Evolutionary conservation across 2,797 vertebrate genomes (phyloP).

Genomic region (Melanotaenia nigrans): DNA sequence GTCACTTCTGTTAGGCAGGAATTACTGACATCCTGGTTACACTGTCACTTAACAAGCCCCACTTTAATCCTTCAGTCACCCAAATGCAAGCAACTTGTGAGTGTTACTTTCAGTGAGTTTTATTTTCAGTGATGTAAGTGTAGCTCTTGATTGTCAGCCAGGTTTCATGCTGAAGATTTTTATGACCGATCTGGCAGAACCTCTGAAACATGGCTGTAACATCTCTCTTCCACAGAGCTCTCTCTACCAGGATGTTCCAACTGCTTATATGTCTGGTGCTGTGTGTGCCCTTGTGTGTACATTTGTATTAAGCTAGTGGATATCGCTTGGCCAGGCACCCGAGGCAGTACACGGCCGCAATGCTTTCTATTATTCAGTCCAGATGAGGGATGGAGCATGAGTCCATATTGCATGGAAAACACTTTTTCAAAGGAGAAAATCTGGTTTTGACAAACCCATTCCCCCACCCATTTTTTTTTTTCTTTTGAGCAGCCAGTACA

Average conservation of each 20-base stretch:
- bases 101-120: slow-evolving; percentile 66
- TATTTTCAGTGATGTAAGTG: slow-evolving; percentile 79
- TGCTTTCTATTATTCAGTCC: slow-evolving; percentile 78
- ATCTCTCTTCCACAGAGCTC: slow-evolving; percentile 69
- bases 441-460: slow-evolving; percentile 70
- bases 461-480: neutral
- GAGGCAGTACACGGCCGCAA: slow-evolving; percentile 61
- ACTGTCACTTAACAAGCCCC: slow-evolving; percentile 65
- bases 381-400: slow-evolving; percentile 78
- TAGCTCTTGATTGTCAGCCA: slow-evolving; percentile 76
- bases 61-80: slow-evolving; percentile 61
- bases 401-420: slow-evolving; percentile 75
- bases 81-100: slow-evolving; percentile 51
- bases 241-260: slow-evolving; percentile 58
- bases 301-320: slow-evolving; percentile 44
- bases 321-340: slow-evolving; percentile 67
- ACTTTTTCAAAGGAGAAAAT: slow-evolving; percentile 86
- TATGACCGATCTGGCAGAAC: slow-evolving; percentile 78
- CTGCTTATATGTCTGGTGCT: slow-evolving; percentile 43
- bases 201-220: slow-evolving; percentile 74
- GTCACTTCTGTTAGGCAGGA: slow-evolving; percentile 38
- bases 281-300: slow-evolving; percentile 13
- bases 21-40: slow-evolving; percentile 61
- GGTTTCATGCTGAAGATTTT: slow-evolving; percentile 73
- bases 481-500: slow-evolving; percentile 40